Percentiles rank a stretch among this genome's conserved stretches.
These are phyloP conservation scores for Macrocentrus cingulum DNA, from an alignment of 1,140 invertebrate genomes.

Conservation along the genomic window DNA sequence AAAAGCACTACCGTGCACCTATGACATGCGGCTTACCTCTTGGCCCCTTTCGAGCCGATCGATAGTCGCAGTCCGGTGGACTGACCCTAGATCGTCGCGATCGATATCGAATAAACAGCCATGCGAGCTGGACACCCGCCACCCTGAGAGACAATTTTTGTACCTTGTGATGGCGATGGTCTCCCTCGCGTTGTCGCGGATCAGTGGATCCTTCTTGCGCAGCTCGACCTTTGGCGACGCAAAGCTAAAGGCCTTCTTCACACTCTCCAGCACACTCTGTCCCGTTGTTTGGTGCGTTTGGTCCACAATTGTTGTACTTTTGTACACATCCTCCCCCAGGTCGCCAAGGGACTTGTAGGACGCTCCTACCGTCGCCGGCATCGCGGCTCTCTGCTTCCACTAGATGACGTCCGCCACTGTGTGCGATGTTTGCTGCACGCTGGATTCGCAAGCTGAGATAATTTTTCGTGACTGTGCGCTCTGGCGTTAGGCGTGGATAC, in stretches of 20 bases:
- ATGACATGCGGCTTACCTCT: slow-evolving; percentile 50
- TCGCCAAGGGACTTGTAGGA: slow-evolving; percentile 67
- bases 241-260: slow-evolving; percentile 68
- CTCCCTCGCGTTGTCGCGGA: slow-evolving; percentile 56
- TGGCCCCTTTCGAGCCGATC: slow-evolving; percentile 49
- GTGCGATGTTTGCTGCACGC: too few relatives aligned
- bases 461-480: too few relatives aligned
- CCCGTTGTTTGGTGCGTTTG: slow-evolving; percentile 55
- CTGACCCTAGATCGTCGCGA: slow-evolving; percentile 24
- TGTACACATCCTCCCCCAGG: slow-evolving; percentile 65
- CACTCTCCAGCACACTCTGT: slow-evolving; percentile 62
- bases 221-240: slow-evolving; percentile 54
- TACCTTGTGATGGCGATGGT: slow-evolving; percentile 62
- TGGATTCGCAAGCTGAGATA: too few relatives aligned
- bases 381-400: slow-evolving; percentile 37
- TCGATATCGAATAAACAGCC: neutral
- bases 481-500: too few relatives aligned
- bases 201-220: slow-evolving; percentile 60
- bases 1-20: slow-evolving; percentile 1
- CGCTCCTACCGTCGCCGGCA: slow-evolving; percentile 64
- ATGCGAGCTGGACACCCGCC: neutral
- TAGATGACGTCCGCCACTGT: too few relatives aligned
- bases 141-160: slow-evolving; percentile 19
- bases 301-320: slow-evolving; percentile 65
- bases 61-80: slow-evolving; percentile 39